phyloP scores from a whole-genome alignment of 2,888 invertebrate genomes.

The Lasiommata megera region DNA sequence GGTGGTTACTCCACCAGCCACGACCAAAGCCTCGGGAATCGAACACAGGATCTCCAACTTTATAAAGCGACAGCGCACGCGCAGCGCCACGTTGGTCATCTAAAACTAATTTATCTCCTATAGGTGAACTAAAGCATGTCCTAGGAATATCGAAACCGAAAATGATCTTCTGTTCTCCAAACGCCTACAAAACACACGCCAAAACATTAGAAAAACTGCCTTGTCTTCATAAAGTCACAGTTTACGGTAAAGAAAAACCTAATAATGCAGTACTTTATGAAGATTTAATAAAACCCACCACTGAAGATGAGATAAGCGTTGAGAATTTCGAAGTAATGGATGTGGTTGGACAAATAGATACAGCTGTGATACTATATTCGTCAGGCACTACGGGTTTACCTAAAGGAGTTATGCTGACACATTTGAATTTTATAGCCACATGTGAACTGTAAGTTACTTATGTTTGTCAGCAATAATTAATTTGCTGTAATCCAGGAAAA shows the following conservation, averaged over 20 bases:
- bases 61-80: no score
- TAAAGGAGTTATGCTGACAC: slow-evolving; percentile 40
- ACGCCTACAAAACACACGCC: slow-evolving; percentile 42
- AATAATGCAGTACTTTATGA: slow-evolving; percentile 41
- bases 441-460: slow-evolving; percentile 30
- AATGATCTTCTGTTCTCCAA: slow-evolving; percentile 53
- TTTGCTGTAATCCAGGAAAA: no score
- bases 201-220: slow-evolving; percentile 39
- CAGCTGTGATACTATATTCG: slow-evolving; percentile 37
- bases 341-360: slow-evolving; percentile 36
- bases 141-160: slow-evolving; percentile 57
- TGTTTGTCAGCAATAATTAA: no score
- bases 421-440: slow-evolving; percentile 34
- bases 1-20: no score
- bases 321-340: slow-evolving; percentile 30
- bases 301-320: slow-evolving; percentile 24
- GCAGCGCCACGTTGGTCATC: no score
- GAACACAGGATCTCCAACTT: no score
- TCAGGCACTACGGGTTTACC: slow-evolving; percentile 43
- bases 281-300: slow-evolving; percentile 39
- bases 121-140: slow-evolving; percentile 59
- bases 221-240: slow-evolving; percentile 45
- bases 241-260: slow-evolving; percentile 45
- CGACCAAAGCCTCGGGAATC: no score
- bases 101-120: background rate